phyloP scores from a whole-genome alignment of 2,888 invertebrate species.

The Hecatera dysodea region DNA sequence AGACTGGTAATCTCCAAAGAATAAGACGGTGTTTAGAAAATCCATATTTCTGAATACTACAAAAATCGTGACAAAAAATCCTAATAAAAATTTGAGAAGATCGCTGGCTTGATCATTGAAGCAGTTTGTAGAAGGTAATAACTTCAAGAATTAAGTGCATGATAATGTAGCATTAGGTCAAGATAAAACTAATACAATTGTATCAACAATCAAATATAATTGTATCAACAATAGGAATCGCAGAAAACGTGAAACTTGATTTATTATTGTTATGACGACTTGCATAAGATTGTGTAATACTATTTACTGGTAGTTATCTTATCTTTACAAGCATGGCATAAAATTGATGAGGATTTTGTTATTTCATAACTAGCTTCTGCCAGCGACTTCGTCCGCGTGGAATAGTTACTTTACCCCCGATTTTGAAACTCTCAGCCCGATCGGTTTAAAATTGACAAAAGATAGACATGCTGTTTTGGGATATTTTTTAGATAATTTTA shows the following conservation, averaged over 20 bases:
- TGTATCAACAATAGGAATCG: background rate
- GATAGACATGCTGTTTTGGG: too few relatives aligned
- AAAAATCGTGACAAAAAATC: too few relatives aligned
- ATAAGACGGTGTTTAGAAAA: background rate
- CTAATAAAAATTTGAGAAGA: too few relatives aligned
- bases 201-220: too few relatives aligned
- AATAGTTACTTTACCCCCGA: too few relatives aligned
- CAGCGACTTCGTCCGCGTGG: too few relatives aligned
- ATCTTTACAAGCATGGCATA: background rate
- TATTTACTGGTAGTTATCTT: conserved; percentile 29
- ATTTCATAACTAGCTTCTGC: too few relatives aligned
- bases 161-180: background rate
- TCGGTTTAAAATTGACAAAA: too few relatives aligned
- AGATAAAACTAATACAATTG: background rate
- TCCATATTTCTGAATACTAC: too few relatives aligned
- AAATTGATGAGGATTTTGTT: background rate
- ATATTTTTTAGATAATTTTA: too few relatives aligned
- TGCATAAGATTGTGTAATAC: conserved; percentile 20
- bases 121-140: background rate
- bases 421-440: too few relatives aligned
- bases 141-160: conserved; percentile 3
- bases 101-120: background rate
- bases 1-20: background rate
- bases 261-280: background rate
- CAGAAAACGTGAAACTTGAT: background rate